These are phyloP conservation scores for Tenthredo livida DNA, from an alignment of 2,888 invertebrate species.

Conservation along the genomic window DNA sequence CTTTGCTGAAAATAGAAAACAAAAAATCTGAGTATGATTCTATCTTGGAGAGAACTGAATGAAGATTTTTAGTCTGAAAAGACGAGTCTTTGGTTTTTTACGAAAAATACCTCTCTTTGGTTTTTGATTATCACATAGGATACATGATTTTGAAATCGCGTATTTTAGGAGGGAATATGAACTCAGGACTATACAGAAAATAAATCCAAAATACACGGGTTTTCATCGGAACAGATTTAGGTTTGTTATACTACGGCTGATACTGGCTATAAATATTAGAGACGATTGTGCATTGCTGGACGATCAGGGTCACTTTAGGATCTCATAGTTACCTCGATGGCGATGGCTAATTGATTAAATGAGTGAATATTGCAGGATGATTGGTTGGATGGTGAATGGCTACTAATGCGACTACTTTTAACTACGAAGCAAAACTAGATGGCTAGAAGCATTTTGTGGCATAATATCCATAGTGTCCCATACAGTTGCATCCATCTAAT, in stretches of 20 bases:
- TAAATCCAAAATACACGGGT: background rate
- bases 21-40: constrained; percentile 50
- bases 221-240: background rate
- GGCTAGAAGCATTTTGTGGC: constrained; percentile 74
- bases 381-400: constrained; percentile 72
- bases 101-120: background rate
- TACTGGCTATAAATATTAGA: constrained; percentile 6
- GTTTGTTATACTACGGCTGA: constrained; percentile 24
- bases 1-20: constrained; percentile 64
- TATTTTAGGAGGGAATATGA: background rate
- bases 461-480: constrained; percentile 75
- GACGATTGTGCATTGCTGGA: constrained; percentile 14
- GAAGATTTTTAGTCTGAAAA: background rate
- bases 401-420: constrained; percentile 75
- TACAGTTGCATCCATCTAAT: constrained; percentile 77
- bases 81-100: background rate
- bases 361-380: constrained; percentile 73
- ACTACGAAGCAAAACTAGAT: constrained; percentile 76
- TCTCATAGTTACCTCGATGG: constrained; percentile 75
- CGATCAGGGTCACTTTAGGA: constrained; percentile 54
- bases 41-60: background rate
- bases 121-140: background rate
- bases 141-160: background rate
- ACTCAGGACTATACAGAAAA: constrained; percentile 13
- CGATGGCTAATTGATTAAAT: constrained; percentile 70